These are phyloP conservation scores for Scaptomyza reducta DNA, from an alignment of 2,888 invertebrate genomes.

Conservation along the genomic window DNA sequence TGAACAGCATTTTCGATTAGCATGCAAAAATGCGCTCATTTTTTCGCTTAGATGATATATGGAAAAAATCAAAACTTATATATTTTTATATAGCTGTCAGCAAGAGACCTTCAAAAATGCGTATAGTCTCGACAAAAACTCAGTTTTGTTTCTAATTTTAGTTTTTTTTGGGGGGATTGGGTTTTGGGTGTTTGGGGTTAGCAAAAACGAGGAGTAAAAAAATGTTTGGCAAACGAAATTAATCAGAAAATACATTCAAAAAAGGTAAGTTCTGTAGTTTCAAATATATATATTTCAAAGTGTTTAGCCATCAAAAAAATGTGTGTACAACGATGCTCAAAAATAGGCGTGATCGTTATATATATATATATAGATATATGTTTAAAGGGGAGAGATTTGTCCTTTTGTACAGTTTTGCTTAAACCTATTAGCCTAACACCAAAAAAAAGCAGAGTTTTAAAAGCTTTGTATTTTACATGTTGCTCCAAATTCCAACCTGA, in stretches of 20 bases:
- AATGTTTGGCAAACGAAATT: slow-evolving; percentile 46
- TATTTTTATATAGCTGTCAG: slow-evolving; percentile 23
- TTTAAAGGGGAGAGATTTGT: slow-evolving; percentile 19
- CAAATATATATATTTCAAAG: slow-evolving; percentile 10
- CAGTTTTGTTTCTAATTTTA: slow-evolving; percentile 9
- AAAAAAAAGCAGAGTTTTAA: slow-evolving; percentile 50
- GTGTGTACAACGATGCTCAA: slow-evolving; percentile 85
- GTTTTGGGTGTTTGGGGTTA: slow-evolving; percentile 19
- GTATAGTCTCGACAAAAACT: slow-evolving; percentile 75
- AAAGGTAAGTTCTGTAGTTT: slow-evolving; percentile 31
- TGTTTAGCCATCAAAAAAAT: slow-evolving; percentile 53
- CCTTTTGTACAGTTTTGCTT: slow-evolving; percentile 46
- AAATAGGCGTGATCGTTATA: slow-evolving; percentile 83
- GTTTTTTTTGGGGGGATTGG: slow-evolving; percentile 9
- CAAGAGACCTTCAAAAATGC: slow-evolving; percentile 75
- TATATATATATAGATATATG: neutral
- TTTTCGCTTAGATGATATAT: neutral
- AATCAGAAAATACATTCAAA: slow-evolving; percentile 37
- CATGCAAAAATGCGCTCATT: slow-evolving; percentile 50
- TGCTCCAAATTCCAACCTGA: slow-evolving; percentile 38
- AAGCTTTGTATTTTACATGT: slow-evolving; percentile 37
- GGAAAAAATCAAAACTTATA: slow-evolving; percentile 25
- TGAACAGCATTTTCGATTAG: slow-evolving; percentile 14
- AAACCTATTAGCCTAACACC: slow-evolving; percentile 59
- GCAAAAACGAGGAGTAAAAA: slow-evolving; percentile 38